Evolutionary conservation across 2,888 invertebrate species (phyloP), one percentile per base, ranked within the genome.

Genomic region (Eilema sororculum): DNA sequence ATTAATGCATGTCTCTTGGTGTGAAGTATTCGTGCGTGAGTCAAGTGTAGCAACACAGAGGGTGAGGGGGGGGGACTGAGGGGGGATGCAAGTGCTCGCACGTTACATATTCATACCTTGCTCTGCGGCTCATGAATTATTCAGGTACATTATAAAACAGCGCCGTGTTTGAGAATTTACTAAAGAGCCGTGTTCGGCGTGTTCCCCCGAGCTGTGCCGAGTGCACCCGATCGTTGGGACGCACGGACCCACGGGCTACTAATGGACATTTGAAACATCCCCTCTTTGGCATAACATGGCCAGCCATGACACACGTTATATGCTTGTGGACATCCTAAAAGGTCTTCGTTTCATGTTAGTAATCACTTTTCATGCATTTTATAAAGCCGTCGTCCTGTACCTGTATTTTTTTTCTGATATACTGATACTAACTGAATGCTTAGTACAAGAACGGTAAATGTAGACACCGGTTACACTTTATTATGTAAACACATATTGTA

Each of bases 111-210:
- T 86, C 85, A 84, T 84, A 79, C 63, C 25, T 74, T 76, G 71
- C 72, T 72, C 78, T 75, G 79, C 78, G 71, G 78, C 73, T 82
- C 75, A 87, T 87, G 87, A 87, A 87, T 87, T 83, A 87, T 87
- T 87, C 86, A 63, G 77, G 73, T 77, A 77, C 80, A 87, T 87
- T 87, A 87, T 81, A 83, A 82, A 83, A 77, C 77, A 46, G 63
- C 28, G 41, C 72, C 77, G 79, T 79, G 78, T 80, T 78, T 73
- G 75, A 69, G 77, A 78, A 80, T 78, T 79, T 72, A 70, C 75
- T 64, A n/a, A 52, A 64, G 46, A 28, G 25, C 46, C 63, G 12
- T 16, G 46, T 52, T 41, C 63, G 25, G 28, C 63, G 12, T 16
- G 46, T 52, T 41, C 63, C 41, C 62, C 41, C 46, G 63, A 46